Conservation (phyloP, 2,888 invertebrate genomes). For the Andrena camellia region DNA sequence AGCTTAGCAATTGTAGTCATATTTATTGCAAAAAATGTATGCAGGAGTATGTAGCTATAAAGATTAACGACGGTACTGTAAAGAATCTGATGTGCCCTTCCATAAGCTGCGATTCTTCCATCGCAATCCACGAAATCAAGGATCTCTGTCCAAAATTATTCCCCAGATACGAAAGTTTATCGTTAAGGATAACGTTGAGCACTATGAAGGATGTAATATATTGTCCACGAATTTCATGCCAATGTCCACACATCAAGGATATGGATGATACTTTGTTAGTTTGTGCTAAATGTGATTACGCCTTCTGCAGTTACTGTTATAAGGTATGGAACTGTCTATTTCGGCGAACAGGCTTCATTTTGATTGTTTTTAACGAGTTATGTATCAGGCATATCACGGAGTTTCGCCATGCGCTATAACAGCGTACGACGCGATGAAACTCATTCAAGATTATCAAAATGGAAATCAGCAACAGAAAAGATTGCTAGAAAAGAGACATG, state of each 20-base stretch:
- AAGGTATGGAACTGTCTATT: slow-evolving; percentile 69
- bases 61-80: slow-evolving; percentile 64
- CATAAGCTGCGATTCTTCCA: slow-evolving; percentile 58
- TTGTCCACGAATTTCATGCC: slow-evolving; percentile 75
- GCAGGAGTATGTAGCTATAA: slow-evolving; percentile 62
- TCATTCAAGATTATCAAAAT: slow-evolving; percentile 70
- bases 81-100: slow-evolving; percentile 68
- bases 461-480: slow-evolving; percentile 54
- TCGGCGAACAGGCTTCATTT: not conserved
- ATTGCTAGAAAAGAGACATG: slow-evolving; percentile 71
- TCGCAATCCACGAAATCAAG: slow-evolving; percentile 60
- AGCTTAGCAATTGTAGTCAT: slow-evolving; percentile 69
- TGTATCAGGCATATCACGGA: slow-evolving; percentile 75
- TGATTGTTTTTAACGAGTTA: not conserved
- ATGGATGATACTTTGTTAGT: slow-evolving; percentile 68
- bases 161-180: slow-evolving; percentile 68
- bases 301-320: slow-evolving; percentile 75
- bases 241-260: slow-evolving; percentile 68
- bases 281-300: slow-evolving; percentile 73
- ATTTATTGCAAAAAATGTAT: slow-evolving; percentile 73
- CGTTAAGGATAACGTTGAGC: slow-evolving; percentile 63
- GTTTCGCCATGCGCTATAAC: slow-evolving; percentile 69
- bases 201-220: slow-evolving; percentile 72
- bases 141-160: slow-evolving; percentile 69
- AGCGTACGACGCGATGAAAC: slow-evolving; percentile 45